These are phyloP conservation scores for Phallusia fumigata DNA, from an alignment of 23 tunicate species.

Conservation along the genomic window DNA sequence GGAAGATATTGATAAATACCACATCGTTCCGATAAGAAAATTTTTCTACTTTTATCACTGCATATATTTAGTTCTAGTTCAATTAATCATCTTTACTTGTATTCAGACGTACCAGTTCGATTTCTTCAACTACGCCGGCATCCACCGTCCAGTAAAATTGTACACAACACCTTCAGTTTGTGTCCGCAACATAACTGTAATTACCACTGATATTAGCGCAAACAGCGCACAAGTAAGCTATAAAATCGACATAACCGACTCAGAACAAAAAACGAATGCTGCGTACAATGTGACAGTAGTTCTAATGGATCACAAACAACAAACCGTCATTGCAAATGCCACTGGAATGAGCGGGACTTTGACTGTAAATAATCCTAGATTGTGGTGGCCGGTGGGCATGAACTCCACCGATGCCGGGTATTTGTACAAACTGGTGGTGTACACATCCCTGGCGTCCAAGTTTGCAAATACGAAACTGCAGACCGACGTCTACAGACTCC, in stretches of 20 bases:
- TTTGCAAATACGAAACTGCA: background rate
- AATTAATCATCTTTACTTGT: no score
- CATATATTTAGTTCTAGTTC: no score
- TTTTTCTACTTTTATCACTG: no score
- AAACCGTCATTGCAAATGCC: slow-evolving; percentile 10
- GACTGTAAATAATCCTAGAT: slow-evolving; percentile 31
- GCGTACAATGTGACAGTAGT: slow-evolving; percentile 17
- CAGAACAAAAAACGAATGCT: background rate
- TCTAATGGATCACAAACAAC: slow-evolving; percentile 18
- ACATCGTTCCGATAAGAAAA: no score
- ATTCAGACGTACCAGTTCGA: slow-evolving; percentile 75
- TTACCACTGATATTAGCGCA: slow-evolving; percentile 16
- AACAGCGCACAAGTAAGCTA: slow-evolving; percentile 15
- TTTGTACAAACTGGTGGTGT: slow-evolving; percentile 56
- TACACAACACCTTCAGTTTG: slow-evolving; percentile 64
- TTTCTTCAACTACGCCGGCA: slow-evolving; percentile 96
- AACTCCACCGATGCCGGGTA: slow-evolving; percentile 52
- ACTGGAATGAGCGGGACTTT: slow-evolving; percentile 35
- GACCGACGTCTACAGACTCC: slow-evolving; percentile 34
- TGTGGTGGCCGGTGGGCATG: slow-evolving; percentile 99
- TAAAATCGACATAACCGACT: slow-evolving; percentile 10
- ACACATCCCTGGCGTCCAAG: background rate
- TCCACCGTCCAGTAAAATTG: slow-evolving; percentile 85
- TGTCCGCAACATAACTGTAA: slow-evolving; percentile 34
- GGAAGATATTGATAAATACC: no score